Evolutionary conservation across 2,797 vertebrate species (phyloP).

Genomic region (Orestias chungarensis): DNA sequence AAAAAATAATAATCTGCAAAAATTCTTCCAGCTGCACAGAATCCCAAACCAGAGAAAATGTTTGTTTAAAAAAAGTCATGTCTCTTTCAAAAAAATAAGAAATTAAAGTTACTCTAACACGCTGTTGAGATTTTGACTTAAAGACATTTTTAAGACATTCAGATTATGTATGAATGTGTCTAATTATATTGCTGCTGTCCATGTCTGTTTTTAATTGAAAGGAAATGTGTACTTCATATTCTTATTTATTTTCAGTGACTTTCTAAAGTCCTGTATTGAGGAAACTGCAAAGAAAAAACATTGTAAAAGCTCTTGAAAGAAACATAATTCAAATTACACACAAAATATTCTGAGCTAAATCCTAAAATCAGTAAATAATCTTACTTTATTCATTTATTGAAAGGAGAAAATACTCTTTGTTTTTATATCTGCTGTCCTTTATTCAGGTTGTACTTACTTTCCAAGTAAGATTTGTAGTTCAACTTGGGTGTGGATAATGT

Average conservation of each 20-base stretch:
- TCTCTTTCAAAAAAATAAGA: too few relatives aligned
- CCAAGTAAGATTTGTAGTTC: too few relatives aligned
- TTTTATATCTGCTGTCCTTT: background rate
- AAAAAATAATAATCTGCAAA: too few relatives aligned
- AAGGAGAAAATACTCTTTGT: background rate
- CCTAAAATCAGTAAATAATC: too few relatives aligned
- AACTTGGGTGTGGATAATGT: too few relatives aligned
- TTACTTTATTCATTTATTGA: background rate
- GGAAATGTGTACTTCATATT: too few relatives aligned
- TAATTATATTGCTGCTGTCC: constrained; percentile 41
- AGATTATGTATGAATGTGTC: constrained; percentile 8
- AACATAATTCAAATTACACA: constrained; percentile 5
- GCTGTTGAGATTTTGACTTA: background rate
- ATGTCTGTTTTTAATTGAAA: constrained; percentile 29
- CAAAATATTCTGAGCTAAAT: background rate
- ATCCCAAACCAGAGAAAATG: too few relatives aligned
- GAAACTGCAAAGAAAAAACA: constrained; percentile 20
- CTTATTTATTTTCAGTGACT: constrained; percentile 13
- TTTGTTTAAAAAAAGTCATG: too few relatives aligned
- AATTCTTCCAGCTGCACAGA: too few relatives aligned
- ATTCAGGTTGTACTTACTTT: background rate
- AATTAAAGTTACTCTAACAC: too few relatives aligned
- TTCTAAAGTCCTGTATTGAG: constrained; percentile 26
- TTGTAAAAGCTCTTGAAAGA: constrained; percentile 17
- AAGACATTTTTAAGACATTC: background rate